Evolutionary conservation across 2,113 vertebrate species (phyloP).

Genomic region (Psettodes erumei): DNA sequence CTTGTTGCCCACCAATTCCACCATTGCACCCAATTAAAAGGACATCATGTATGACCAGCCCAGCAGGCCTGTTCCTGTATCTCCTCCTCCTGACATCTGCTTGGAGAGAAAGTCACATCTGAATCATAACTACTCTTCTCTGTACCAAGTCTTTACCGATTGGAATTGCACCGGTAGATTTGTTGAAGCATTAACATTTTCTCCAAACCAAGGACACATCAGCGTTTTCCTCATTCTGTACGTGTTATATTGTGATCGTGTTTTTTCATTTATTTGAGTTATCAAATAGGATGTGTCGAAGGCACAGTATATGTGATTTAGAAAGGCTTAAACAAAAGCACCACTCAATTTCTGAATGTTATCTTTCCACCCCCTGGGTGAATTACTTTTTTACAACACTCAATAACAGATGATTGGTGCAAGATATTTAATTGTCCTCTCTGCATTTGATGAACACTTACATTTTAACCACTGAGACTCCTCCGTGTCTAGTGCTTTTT

Average conservation of each 20-base stretch:
- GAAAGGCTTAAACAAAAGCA: background rate
- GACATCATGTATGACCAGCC: background rate
- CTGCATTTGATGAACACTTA: background rate
- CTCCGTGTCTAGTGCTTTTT: slow-evolving; percentile 5
- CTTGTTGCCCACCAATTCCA: slow-evolving; percentile 1
- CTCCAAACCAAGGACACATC: background rate
- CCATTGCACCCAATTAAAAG: slow-evolving; percentile 41
- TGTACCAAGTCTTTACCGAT: background rate
- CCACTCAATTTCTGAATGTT: background rate
- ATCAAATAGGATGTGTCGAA: background rate
- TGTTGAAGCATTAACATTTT: background rate
- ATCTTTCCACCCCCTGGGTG: background rate
- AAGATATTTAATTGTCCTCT: background rate
- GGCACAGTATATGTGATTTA: background rate
- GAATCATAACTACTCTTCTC: slow-evolving; percentile 9
- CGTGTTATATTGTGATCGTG: no score
- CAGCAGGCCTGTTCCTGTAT: slow-evolving; percentile 23
- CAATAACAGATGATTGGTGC: background rate
- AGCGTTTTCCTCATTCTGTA: background rate
- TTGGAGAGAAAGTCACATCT: background rate
- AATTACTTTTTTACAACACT: background rate
- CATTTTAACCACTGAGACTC: background rate
- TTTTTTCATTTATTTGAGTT: background rate
- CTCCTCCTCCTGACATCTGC: slow-evolving; percentile 11
- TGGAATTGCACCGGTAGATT: background rate